Base-by-base conservation (phyloP, 2,113 vertebrate genomes). In the Periophthalmodon schlosseri region DNA sequence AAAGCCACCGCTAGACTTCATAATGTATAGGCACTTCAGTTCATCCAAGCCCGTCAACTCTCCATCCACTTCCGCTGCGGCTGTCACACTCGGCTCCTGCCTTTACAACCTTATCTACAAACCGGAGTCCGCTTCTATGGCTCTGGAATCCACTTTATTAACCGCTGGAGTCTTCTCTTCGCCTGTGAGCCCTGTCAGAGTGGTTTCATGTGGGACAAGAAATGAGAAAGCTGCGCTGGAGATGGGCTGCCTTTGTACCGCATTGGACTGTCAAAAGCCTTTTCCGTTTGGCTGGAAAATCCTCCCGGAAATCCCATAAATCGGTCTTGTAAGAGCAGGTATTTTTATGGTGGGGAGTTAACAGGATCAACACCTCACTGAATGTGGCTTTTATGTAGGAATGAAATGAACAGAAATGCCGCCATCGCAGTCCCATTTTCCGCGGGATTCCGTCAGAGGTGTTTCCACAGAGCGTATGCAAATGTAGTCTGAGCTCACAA, bases 271-370 rank as follows among this genome's bases (percentile, higher is more conserved):
- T 65, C 63, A 44, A 65, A 65, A 39, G 63, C 63, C 6, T 21
- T 65, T 65, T 44, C 33, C 33, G 20, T 65, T 65, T 39, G 15
- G 34, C 63, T 44, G 63, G 63, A 65, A 65, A 65, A 65, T 65
- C 63, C 63, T 39, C 63, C 63, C 63, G 63, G 63, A 65, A 65
- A 65, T 65, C 63, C 63, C 34, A 65, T 65, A 65, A 65, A 65
- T 65, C 63, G 33, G 34, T 16, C 63, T n/a, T 65, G 63, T 65
- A 65, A 65, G 63, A 65, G 63, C 63, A 65, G 63, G 63, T 65
- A 65, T 65, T 65, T 65, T 65, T 44, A 65, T 36, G 63, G 63
- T 13, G 20, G 34, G 8, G 63, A 65, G 16, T 36, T 65, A 65
- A 65, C 63, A 65, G 63, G 63, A 65, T 65, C 36, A 65, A 65